phyloP scores from a whole-genome alignment of 1,140 invertebrate species.

The Leptoteleia sp. region DNA sequence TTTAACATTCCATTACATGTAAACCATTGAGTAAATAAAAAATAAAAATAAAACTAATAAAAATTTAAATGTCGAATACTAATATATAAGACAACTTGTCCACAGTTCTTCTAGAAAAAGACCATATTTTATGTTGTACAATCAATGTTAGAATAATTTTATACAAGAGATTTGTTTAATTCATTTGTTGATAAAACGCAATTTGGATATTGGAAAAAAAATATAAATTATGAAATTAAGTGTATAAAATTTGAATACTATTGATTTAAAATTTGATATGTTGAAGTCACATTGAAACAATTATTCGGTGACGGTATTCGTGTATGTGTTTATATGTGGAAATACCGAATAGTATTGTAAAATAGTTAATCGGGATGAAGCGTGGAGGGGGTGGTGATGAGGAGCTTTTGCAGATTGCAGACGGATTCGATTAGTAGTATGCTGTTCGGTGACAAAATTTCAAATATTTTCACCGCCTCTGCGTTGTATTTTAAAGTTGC shows the following conservation, averaged over 20 bases:
- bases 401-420: constrained; percentile 20
- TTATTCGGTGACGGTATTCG: constrained; percentile 21
- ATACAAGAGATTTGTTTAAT: too few species aligned
- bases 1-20: too few species aligned
- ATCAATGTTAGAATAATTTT: too few species aligned
- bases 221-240: too few species aligned
- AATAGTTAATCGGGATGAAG: constrained; percentile 5
- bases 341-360: constrained; percentile 38
- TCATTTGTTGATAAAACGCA: too few species aligned
- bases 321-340: constrained; percentile 11
- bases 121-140: too few species aligned
- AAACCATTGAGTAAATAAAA: background rate
- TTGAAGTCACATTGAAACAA: constrained; percentile 50
- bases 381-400: constrained; percentile 1
- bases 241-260: constrained; percentile 20
- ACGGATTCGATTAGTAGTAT: constrained; percentile 49
- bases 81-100: too few species aligned
- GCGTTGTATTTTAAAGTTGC: constrained; percentile 57
- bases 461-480: constrained; percentile 37
- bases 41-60: too few species aligned
- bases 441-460: constrained; percentile 44
- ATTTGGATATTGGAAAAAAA: too few species aligned
- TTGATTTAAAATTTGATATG: constrained; percentile 51
- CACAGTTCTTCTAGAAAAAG: too few species aligned
- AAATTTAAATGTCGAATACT: too few species aligned